Evolutionary conservation across 1,140 invertebrate genomes (phyloP).

Genomic region (Bombus haemorrhoidalis): DNA sequence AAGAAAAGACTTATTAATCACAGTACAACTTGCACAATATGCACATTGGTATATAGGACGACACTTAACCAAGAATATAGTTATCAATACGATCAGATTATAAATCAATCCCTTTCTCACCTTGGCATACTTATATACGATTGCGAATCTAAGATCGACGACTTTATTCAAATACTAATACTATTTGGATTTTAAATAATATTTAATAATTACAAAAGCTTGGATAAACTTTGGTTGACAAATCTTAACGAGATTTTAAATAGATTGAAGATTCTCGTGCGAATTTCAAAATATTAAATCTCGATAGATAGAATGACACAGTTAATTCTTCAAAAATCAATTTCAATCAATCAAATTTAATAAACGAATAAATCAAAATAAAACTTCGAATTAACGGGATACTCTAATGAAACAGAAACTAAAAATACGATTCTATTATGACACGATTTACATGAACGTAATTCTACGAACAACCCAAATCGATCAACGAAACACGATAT

Average conservation of each 20-base stretch:
- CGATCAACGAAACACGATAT: not conserved
- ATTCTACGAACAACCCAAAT: not conserved
- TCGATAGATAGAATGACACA: not conserved
- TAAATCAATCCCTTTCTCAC: not conserved
- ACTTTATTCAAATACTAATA: not conserved
- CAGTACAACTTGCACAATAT: not conserved
- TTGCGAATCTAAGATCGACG: not conserved
- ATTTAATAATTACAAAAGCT: not conserved
- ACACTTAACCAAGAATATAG: not conserved
- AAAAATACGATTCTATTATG: not conserved
- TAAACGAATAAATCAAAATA: no score
- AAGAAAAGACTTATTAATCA: not conserved
- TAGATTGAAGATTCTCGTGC: not conserved
- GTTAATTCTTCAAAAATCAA: no score
- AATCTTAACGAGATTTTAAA: not conserved
- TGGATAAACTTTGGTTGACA: not conserved
- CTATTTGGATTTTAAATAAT: not conserved
- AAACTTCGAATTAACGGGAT: not conserved
- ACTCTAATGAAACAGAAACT: not conserved
- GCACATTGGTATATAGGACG: no score
- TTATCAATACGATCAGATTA: not conserved
- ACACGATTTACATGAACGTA: not conserved
- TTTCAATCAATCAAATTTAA: no score
- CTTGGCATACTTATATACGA: not conserved
- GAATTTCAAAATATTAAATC: not conserved